These are phyloP conservation scores for Cyprinella venusta DNA, from an alignment of 2,797 vertebrate species.

Conservation along the genomic window DNA sequence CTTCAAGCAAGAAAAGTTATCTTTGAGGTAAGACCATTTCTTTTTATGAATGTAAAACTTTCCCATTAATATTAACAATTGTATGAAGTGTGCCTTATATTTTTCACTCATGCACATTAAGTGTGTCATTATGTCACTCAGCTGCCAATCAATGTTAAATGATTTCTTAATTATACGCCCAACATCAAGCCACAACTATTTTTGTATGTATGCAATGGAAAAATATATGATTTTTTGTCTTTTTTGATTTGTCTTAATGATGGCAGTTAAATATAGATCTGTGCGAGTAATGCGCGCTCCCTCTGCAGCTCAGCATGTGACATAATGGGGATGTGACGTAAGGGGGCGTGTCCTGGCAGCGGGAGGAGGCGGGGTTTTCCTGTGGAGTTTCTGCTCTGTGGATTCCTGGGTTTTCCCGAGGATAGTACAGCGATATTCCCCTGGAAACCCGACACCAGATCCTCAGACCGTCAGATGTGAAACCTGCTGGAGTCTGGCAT, in stretches of 20 bases:
- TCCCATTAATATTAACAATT: no score
- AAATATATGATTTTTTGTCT: neutral
- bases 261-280: neutral
- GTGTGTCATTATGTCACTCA: no score
- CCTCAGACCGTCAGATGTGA: neutral
- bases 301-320: neutral
- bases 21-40: no score
- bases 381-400: constrained; percentile 65
- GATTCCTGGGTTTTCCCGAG: constrained; percentile 68
- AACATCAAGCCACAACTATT: neutral
- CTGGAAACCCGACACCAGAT: neutral
- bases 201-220: neutral
- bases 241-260: neutral
- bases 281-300: no score
- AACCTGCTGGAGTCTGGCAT: neutral
- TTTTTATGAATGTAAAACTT: no score
- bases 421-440: constrained; percentile 31
- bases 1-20: no score
- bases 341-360: neutral
- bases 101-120: no score
- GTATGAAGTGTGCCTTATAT: no score
- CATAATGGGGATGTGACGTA: neutral
- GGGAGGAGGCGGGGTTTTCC: constrained; percentile 69
- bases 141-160: neutral
- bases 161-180: neutral